Evolutionary conservation across 2,113 vertebrate species (phyloP), one percentile per base, ranked within the genome.

Genomic region (Pavo muticus): DNA sequence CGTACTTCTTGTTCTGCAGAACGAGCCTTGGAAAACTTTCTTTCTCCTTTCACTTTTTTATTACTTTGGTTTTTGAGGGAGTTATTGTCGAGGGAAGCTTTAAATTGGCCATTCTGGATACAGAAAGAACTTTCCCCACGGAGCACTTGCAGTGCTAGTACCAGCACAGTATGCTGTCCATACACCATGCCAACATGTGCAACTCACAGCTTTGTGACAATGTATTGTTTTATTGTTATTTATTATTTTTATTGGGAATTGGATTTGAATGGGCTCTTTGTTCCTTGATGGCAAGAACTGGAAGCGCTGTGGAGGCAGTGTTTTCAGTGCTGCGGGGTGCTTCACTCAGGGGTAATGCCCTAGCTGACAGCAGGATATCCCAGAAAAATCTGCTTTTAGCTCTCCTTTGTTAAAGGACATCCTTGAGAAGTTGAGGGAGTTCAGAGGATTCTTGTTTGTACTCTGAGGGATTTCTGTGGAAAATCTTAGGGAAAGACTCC

Each of bases 261-360:
- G 61, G 52, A 61, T 84, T 86, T 93, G 72, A 94, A 81, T 74
- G 69, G 90, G 24, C 37, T 48, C 30, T 81, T 95, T 88, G 72
- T 91, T 75, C 40, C 77, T 54, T 54, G 57, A 16, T 75, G 83
- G 47, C 85, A 77, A 84, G 90, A 80, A 7, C 61, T 90, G 79
- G 75, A 74, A 88, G 57, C 76, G 37, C 56, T 84, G 57, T 44
- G 42, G 9, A 65, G 73, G 72, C 65, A 65, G 23, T 18, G 60
- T 79, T 86, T 63, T 61, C 82, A 83, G 74, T 85, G 64, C 72
- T 30, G 61, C 37, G 23, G 45, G 40, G 63, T 89, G 70, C 61
- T 40, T 90, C 9, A 2, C 47, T 57, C 1, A 27, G 50, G 56
- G 40, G 19, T 25, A 17, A 14, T 37, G 61, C 63, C 44, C 57